Conservation (phyloP, 2,113 vertebrate genomes). For the Charina bottae region DNA sequence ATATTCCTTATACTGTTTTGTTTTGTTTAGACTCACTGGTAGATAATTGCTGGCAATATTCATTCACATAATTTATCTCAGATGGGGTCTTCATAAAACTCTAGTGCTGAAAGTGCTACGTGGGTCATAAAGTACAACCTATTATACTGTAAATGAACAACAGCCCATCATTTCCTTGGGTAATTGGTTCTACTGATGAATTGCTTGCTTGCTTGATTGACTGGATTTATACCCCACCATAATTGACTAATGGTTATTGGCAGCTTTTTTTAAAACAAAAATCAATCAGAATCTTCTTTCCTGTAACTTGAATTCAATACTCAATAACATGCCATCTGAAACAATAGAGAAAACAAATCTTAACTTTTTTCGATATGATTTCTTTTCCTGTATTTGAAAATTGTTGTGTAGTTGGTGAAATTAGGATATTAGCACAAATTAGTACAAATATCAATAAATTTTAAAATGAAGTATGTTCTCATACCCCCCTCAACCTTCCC, state of each 20-base stretch:
- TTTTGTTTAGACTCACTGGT: background rate
- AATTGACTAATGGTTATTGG: background rate
- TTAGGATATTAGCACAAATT: background rate
- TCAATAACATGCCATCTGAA: background rate
- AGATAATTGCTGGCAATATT: background rate
- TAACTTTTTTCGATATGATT: background rate
- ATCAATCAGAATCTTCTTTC: background rate
- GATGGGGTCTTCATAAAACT: background rate
- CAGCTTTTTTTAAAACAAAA: background rate
- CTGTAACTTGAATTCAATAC: background rate
- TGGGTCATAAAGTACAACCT: background rate
- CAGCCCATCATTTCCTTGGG: background rate
- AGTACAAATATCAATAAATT: background rate
- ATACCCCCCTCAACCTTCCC: background rate
- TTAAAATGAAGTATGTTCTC: background rate
- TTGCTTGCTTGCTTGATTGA: background rate
- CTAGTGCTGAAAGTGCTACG: background rate
- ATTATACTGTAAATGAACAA: background rate
- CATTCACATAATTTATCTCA: background rate
- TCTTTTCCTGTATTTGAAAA: background rate
- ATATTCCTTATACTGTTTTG: background rate
- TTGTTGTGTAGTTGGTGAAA: background rate
- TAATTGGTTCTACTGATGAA: background rate
- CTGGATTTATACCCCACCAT: background rate
- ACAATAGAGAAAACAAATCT: background rate